Evolutionary conservation across 2,888 invertebrate species (phyloP).

Genomic region (Adelphocoris suturalis): DNA sequence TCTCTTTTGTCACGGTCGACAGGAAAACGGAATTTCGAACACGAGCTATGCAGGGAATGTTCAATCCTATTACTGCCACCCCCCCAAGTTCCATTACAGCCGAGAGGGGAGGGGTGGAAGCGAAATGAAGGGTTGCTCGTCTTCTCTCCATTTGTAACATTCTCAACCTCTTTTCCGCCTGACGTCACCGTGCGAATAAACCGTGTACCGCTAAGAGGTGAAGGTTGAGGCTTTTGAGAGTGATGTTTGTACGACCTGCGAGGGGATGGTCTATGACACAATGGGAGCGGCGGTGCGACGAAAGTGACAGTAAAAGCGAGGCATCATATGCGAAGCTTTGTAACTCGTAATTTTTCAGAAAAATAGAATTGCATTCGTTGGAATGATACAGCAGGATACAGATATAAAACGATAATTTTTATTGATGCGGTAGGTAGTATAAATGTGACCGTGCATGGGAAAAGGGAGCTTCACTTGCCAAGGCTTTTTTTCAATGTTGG

Average conservation of each 20-base stretch:
- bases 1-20: constrained; percentile 13
- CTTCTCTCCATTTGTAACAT: background rate
- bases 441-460: too few species aligned
- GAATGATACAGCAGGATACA: too few species aligned
- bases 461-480: too few species aligned
- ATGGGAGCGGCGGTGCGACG: too few species aligned
- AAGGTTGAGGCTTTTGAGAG: background rate
- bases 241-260: background rate
- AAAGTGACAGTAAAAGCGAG: too few species aligned
- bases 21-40: constrained; percentile 31
- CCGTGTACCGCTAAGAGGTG: background rate
- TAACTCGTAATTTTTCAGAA: too few species aligned
- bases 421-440: too few species aligned
- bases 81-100: constrained; percentile 9
- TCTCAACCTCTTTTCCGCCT: constrained; percentile 1
- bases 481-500: too few species aligned
- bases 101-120: background rate
- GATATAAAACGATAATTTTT: too few species aligned
- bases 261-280: background rate
- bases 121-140: constrained; percentile 9
- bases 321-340: too few species aligned
- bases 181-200: background rate
- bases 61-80: constrained; percentile 10
- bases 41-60: background rate
- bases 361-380: too few species aligned